Percentiles rank a stretch among this genome's conserved stretches.
These are phyloP conservation scores for Drosophila fuyamai DNA, from an alignment of 1,140 invertebrate species.

Conservation along the genomic window DNA sequence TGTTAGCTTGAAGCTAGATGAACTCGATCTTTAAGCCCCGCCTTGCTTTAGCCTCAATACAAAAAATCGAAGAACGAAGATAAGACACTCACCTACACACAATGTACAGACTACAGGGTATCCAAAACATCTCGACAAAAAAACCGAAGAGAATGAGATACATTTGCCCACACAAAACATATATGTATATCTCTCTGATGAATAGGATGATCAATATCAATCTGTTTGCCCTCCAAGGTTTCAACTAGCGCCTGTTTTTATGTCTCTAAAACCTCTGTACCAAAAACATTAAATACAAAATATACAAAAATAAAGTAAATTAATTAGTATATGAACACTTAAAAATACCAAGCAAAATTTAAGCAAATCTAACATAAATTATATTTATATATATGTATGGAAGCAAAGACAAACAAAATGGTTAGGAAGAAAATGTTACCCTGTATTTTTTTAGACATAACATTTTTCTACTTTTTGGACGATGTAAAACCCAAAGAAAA, in stretches of 20 bases:
- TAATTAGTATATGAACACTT: slow-evolving; percentile 11
- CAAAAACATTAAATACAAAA: slow-evolving; percentile 40
- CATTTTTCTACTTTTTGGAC: slow-evolving; percentile 79
- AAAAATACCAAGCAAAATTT: slow-evolving; percentile 32
- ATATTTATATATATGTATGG: slow-evolving; percentile 52
- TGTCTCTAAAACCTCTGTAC: slow-evolving; percentile 66
- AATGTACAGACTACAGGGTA: slow-evolving; percentile 67
- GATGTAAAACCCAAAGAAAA: slow-evolving; percentile 33
- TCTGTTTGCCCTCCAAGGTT: slow-evolving; percentile 80
- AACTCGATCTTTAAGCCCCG: background rate
- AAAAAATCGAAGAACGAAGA: background rate
- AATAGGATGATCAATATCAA: slow-evolving; percentile 58
- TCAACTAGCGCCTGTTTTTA: slow-evolving; percentile 79
- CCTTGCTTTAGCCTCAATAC: slow-evolving; percentile 10
- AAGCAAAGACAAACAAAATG: slow-evolving; percentile 25
- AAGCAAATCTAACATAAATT: slow-evolving; percentile 38
- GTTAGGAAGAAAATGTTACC: slow-evolving; percentile 51
- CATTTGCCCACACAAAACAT: slow-evolving; percentile 3
- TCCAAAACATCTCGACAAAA: slow-evolving; percentile 24
- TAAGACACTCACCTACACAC: slow-evolving; percentile 9
- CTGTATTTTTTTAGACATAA: slow-evolving; percentile 78
- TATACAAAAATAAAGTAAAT: slow-evolving; percentile 12
- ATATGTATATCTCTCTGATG: slow-evolving; percentile 29
- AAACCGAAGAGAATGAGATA: background rate
- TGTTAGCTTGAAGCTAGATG: slow-evolving; percentile 62